These are phyloP conservation scores for Perca fluviatilis DNA, from an alignment of 2,113 vertebrate species.

Conservation along the genomic window DNA sequence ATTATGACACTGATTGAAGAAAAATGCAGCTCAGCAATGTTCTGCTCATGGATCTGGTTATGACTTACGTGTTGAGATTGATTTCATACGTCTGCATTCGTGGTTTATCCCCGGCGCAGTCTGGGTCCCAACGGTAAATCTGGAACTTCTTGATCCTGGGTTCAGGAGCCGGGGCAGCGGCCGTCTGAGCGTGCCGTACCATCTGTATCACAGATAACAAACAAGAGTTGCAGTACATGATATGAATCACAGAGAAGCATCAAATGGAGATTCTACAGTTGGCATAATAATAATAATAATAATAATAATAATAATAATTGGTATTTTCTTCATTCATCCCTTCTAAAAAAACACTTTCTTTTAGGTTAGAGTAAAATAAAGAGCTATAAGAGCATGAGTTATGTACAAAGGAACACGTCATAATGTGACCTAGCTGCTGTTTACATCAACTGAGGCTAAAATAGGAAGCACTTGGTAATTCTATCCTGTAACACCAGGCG, in stretches of 20 bases:
- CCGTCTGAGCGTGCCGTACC: conserved; percentile 85
- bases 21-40: background rate
- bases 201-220: conserved; percentile 66
- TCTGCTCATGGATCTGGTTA: background rate
- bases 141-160: conserved; percentile 92
- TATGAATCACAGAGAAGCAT: background rate
- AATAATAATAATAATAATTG: no score
- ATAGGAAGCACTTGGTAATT: conserved; percentile 7
- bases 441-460: conserved; percentile 3
- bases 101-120: conserved; percentile 92
- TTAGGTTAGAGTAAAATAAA: background rate
- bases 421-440: background rate
- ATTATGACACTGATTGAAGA: background rate
- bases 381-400: background rate
- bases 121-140: conserved; percentile 95
- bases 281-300: no score
- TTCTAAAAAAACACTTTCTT: background rate
- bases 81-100: conserved; percentile 93
- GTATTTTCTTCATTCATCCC: background rate
- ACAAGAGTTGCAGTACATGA: background rate
- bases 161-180: conserved; percentile 74
- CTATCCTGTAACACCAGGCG: conserved; percentile 1
- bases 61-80: conserved; percentile 89
- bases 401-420: background rate
- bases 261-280: background rate